Evolutionary conservation across 2,797 vertebrate genomes (phyloP), one percentile per base, ranked within the genome.

Genomic region (Rhabdophis nuchalis): DNA sequence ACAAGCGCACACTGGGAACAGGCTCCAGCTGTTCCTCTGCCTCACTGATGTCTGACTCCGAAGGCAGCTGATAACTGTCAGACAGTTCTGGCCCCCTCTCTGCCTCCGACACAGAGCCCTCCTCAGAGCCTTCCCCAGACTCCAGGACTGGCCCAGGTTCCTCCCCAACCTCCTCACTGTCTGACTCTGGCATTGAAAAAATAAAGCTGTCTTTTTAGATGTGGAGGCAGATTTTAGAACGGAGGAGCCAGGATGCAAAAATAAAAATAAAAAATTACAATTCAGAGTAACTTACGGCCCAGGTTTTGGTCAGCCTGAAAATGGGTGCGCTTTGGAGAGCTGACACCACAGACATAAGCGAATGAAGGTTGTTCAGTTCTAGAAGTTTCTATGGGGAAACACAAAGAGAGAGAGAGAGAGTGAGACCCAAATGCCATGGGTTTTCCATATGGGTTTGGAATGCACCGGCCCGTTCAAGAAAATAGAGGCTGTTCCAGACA

Each of bases 311-410:
- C 95, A 99, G 98, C 96, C 99, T 98, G 97, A 99, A 99, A 96
- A 99, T 99, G 20, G 99, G 99, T 0, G 99, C 99, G 0, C 99
- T 99, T 93, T 99, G 99, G 95, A 99, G 97, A 1, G 99, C 99
- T 0, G 99, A 99, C 77, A 99, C 98, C 96, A 99, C 98, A 0
- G 99, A 99, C 98, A 99, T 98, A 95, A 99, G 97, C 54, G 99
- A 99, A 96, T 99, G 99, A 92, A 99, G 98, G 96, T 99, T 99
- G 97, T 99, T 99, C 96, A 99, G 94, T 93, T 99, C 99, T 95
- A 99, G 96, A 95, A 99, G 98, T 98, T 99, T 99, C 99, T 99
- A 9, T 4, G 97, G 12, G 20, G 50, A 20, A 7, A 57, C 11
- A 29, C 27, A 61, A 61, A 27, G 18, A 4, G 12, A 54, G 53